Conservation (phyloP, 2,113 vertebrate species). For the Odocoileus hemionus region DNA sequence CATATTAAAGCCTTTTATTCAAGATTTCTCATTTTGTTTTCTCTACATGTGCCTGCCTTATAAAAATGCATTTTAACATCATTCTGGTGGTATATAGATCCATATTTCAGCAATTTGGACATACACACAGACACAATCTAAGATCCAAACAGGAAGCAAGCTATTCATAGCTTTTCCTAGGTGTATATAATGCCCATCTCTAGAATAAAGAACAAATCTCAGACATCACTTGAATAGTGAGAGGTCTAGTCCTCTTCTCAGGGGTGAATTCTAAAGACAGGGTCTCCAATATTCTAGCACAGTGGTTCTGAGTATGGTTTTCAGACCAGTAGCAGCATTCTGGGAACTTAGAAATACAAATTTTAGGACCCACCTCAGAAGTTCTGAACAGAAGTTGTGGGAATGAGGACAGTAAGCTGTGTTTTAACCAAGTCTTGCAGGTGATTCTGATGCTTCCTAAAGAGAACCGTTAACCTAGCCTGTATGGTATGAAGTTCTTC, state of each 20-base stretch:
- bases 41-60: not conserved
- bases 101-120: not conserved
- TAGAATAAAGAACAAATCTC: not conserved
- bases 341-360: not conserved
- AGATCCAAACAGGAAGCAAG: not conserved
- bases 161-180: not conserved
- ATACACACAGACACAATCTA: not conserved
- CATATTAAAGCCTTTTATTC: not conserved
- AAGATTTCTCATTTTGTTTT: not conserved
- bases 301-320: not conserved
- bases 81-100: not conserved
- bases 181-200: not conserved
- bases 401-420: not conserved
- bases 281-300: too few species aligned
- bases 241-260: not conserved
- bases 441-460: too few species aligned
- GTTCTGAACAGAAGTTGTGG: not conserved
- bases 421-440: not conserved
- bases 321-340: not conserved
- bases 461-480: not conserved
- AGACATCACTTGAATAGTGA: not conserved
- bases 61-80: not conserved
- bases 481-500: not conserved
- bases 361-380: not conserved
- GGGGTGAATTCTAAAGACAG: not conserved